Evolutionary conservation across 2,888 invertebrate genomes (phyloP).

Genomic region (Sussaba pulchella): DNA sequence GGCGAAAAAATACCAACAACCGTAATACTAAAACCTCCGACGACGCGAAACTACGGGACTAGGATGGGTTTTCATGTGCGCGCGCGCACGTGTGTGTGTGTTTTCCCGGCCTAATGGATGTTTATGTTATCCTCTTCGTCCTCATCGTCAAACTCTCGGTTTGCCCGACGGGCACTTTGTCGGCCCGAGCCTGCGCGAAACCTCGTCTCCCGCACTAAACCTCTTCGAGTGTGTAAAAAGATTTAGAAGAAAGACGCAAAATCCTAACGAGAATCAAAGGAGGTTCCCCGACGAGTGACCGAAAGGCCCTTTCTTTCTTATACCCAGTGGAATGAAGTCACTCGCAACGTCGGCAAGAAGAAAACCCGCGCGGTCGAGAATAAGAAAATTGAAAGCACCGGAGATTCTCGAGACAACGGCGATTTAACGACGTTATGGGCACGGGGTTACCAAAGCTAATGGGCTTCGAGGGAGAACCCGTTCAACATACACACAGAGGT

Average conservation of each 20-base stretch:
- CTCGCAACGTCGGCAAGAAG: not conserved
- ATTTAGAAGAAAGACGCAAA: slow-evolving; percentile 17
- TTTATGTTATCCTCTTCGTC: slow-evolving; percentile 61
- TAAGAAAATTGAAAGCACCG: slow-evolving; percentile 27
- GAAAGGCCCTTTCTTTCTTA: slow-evolving; percentile 10
- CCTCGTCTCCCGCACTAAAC: not conserved
- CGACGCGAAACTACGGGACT: slow-evolving; percentile 16
- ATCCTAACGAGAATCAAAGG: slow-evolving; percentile 28
- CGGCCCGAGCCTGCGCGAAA: not conserved
- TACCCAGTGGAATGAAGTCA: slow-evolving; percentile 9
- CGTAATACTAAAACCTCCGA: slow-evolving; percentile 22
- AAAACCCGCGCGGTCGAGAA: slow-evolving; percentile 10
- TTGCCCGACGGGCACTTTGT: not conserved
- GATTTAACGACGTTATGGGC: slow-evolving; percentile 50
- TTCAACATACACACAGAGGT: too few relatives aligned
- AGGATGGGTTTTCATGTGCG: too few relatives aligned
- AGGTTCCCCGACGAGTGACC: slow-evolving; percentile 20
- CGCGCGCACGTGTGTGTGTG: slow-evolving; percentile 15
- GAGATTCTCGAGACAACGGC: slow-evolving; percentile 22
- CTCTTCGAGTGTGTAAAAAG: slow-evolving; percentile 31
- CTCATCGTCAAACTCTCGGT: slow-evolving; percentile 51
- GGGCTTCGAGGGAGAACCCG: not conserved
- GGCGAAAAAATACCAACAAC: not conserved
- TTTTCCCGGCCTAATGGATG: slow-evolving; percentile 49
- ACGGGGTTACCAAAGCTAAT: slow-evolving; percentile 4